Conservation (phyloP, 2,797 vertebrate species). For the Acanthopagrus latus region DNA sequence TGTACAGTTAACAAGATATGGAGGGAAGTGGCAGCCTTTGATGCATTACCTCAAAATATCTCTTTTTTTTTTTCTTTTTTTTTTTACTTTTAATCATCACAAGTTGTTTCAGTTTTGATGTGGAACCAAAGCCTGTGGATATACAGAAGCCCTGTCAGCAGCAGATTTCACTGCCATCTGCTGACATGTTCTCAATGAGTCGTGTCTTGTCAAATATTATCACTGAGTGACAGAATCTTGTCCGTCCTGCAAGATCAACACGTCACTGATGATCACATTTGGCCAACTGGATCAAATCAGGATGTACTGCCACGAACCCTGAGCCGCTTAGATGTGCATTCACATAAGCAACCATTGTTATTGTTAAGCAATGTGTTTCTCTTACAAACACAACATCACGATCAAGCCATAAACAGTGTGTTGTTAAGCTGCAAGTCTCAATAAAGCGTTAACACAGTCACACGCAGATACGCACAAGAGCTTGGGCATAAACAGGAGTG, state of each 20-base stretch:
- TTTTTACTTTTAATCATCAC: too few relatives aligned
- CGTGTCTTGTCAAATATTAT: slow-evolving; percentile 3
- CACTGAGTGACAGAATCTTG: slow-evolving; percentile 26
- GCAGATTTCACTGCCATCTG: slow-evolving; percentile 10
- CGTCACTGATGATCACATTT: slow-evolving; percentile 27
- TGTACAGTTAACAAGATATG: background rate
- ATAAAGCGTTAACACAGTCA: slow-evolving; percentile 17
- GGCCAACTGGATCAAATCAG: slow-evolving; percentile 27
- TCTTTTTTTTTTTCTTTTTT: background rate
- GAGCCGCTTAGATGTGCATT: background rate
- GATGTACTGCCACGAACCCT: slow-evolving; percentile 2
- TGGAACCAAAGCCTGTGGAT: slow-evolving; percentile 9
- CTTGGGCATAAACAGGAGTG: slow-evolving; percentile 1
- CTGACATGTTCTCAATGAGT: slow-evolving; percentile 13
- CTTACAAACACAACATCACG: slow-evolving; percentile 4
- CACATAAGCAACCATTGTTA: background rate
- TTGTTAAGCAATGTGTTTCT: slow-evolving; percentile 8
- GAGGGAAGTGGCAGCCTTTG: background rate
- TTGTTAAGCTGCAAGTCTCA: slow-evolving; percentile 21
- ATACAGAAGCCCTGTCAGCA: slow-evolving; percentile 9
- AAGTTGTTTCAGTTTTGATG: background rate
- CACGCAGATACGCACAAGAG: slow-evolving; percentile 4
- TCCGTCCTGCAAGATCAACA: slow-evolving; percentile 4
- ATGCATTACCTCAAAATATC: slow-evolving; percentile 8
- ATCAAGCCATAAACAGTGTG: slow-evolving; percentile 21